These are phyloP conservation scores for Pagrus major DNA, from an alignment of 2,113 vertebrate genomes.

Conservation along the genomic window DNA sequence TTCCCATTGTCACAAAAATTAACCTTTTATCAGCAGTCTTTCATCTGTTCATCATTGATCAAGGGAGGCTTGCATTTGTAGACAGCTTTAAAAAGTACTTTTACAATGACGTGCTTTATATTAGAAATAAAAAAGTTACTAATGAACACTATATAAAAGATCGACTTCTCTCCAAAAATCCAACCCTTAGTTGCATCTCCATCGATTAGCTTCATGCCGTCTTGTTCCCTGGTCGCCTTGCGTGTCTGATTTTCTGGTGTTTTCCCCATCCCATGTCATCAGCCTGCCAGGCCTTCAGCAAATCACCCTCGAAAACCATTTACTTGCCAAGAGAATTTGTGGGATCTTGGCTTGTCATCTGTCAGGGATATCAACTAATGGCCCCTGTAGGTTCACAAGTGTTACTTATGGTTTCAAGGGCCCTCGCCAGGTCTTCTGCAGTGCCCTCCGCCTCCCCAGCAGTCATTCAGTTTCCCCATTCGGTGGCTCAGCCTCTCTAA, in stretches of 20 bases:
- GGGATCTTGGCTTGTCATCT: constrained; percentile 9
- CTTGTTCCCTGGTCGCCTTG: neutral
- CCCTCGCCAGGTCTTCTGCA: neutral
- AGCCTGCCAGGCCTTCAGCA: neutral
- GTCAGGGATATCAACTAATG: constrained; percentile 3
- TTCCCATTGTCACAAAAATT: too few species aligned
- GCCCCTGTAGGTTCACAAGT: neutral
- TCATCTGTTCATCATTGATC: neutral
- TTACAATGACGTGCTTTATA: neutral
- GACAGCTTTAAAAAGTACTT: neutral
- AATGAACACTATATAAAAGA: neutral
- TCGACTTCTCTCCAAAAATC: neutral
- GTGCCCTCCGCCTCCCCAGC: neutral
- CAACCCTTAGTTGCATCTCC: neutral
- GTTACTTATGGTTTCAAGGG: neutral
- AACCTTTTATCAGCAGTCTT: too few species aligned
- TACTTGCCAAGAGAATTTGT: neutral
- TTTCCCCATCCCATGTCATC: neutral
- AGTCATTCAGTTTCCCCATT: constrained; percentile 5
- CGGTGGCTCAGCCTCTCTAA: constrained; percentile 2
- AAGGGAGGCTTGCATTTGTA: neutral
- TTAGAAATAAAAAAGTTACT: neutral
- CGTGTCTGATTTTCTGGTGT: neutral
- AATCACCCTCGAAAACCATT: neutral
- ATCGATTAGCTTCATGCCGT: neutral